phyloP scores from a whole-genome alignment of 2,888 invertebrate species.

The Quadriops clusia region DNA sequence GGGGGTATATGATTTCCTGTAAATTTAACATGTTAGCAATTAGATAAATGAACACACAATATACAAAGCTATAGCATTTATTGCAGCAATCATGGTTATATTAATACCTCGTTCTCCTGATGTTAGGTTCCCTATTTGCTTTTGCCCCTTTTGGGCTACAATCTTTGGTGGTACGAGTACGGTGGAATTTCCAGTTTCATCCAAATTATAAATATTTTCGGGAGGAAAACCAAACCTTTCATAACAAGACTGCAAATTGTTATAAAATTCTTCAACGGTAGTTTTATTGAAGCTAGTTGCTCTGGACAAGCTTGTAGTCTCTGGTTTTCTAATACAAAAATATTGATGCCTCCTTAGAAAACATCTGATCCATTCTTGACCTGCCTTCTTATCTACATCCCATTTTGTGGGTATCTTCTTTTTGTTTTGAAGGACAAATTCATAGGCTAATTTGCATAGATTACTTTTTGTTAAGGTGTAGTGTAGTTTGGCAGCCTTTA shows the following conservation, averaged over 20 bases:
- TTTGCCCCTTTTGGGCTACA: slow-evolving; percentile 14
- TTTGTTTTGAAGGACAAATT: slow-evolving; percentile 3
- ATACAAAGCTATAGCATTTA: too few relatives aligned
- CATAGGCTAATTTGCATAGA: slow-evolving; percentile 1
- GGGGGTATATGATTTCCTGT: slow-evolving; percentile 20
- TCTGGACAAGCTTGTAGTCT: slow-evolving; percentile 4
- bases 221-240: slow-evolving; percentile 1
- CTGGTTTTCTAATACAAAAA: slow-evolving; percentile 6
- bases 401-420: slow-evolving; percentile 2
- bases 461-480: slow-evolving; percentile 1
- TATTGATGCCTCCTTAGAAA: slow-evolving; percentile 10
- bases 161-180: slow-evolving; percentile 17
- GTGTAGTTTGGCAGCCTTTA: slow-evolving; percentile 2
- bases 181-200: slow-evolving; percentile 9
- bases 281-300: slow-evolving; percentile 8
- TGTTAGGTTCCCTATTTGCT: slow-evolving; percentile 17
- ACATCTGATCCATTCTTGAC: slow-evolving; percentile 10
- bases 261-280: slow-evolving; percentile 7
- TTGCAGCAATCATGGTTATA: slow-evolving; percentile 19
- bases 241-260: slow-evolving; percentile 4
- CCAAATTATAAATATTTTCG: background rate
- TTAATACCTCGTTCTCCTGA: slow-evolving; percentile 20
- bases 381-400: too few relatives aligned
- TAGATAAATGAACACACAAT: too few relatives aligned
- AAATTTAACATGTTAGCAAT: too few relatives aligned